Conservation (phyloP, 2,113 vertebrate species). For the Oceanites oceanicus region DNA sequence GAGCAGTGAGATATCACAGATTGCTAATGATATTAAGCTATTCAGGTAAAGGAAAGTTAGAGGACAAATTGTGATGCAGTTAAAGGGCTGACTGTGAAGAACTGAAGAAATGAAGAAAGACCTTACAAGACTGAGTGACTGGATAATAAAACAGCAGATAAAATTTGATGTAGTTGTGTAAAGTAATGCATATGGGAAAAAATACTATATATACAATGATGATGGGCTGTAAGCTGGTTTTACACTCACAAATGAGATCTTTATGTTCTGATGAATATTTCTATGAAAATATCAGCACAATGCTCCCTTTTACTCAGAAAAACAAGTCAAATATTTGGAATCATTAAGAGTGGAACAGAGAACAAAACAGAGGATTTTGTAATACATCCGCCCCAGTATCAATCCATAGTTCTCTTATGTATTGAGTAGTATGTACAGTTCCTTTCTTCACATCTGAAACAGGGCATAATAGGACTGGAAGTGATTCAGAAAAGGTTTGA, state of each 20-base stretch:
- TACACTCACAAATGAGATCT: not conserved
- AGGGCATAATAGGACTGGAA: not conserved
- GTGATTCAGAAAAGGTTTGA: not conserved
- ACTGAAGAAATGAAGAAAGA: not conserved
- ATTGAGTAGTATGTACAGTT: not conserved
- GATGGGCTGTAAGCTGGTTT: not conserved
- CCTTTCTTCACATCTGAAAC: not conserved
- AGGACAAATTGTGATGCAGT: constrained; percentile 13
- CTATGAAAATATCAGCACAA: not conserved
- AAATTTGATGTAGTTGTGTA: not conserved
- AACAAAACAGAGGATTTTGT: not conserved
- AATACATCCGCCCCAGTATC: not conserved
- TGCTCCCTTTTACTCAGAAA: not conserved
- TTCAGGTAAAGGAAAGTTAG: constrained; percentile 42
- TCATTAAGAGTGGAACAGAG: not conserved
- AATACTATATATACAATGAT: not conserved
- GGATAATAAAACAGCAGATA: not conserved
- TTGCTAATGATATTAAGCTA: not conserved
- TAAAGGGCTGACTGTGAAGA: not conserved
- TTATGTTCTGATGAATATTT: not conserved
- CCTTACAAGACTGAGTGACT: not conserved
- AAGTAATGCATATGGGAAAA: not conserved
- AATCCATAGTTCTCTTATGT: constrained; percentile 8
- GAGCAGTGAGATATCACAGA: not conserved
- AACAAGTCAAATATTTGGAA: not conserved